phyloP scores from a whole-genome alignment of 2,113 vertebrate species.

The Sylvia atricapilla region DNA sequence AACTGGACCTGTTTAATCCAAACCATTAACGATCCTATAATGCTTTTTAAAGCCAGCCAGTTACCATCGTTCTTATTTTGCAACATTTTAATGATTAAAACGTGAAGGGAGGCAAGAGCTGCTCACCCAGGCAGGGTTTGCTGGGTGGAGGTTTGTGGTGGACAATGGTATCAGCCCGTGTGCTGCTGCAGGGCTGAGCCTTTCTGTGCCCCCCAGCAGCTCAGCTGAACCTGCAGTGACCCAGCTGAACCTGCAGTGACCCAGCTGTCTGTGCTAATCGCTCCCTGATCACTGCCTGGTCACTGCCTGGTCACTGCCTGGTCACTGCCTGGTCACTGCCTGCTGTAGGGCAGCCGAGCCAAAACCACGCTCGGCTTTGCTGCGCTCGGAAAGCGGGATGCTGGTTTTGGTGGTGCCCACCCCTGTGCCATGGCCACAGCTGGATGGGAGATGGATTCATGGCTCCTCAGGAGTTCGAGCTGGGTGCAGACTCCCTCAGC shows the following conservation, averaged over 20 bases:
- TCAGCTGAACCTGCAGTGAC: conserved; percentile 72
- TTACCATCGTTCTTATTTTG: background rate
- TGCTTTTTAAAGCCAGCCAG: background rate
- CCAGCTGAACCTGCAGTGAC: conserved; percentile 73
- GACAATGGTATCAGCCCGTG: background rate
- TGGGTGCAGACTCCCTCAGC: background rate
- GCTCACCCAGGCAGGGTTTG: background rate
- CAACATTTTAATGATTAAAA: background rate
- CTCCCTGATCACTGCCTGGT: conserved; percentile 75
- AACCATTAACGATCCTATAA: background rate
- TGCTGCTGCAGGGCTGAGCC: background rate
- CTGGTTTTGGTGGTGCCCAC: background rate
- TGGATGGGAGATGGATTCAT: background rate
- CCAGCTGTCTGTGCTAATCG: conserved; percentile 72
- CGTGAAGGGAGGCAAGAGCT: background rate
- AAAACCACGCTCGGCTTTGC: conserved; percentile 67
- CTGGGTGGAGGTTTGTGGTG: background rate
- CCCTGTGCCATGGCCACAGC: background rate
- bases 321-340: conserved; percentile 78
- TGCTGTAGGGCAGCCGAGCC: conserved; percentile 69
- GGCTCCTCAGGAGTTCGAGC: background rate
- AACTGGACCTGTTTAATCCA: background rate
- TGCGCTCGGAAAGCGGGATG: conserved; percentile 48
- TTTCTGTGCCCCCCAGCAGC: conserved; percentile 51
- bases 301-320: conserved; percentile 67